Conservation (phyloP, 2,888 invertebrate species). For the Eupithecia pulchellata region DNA sequence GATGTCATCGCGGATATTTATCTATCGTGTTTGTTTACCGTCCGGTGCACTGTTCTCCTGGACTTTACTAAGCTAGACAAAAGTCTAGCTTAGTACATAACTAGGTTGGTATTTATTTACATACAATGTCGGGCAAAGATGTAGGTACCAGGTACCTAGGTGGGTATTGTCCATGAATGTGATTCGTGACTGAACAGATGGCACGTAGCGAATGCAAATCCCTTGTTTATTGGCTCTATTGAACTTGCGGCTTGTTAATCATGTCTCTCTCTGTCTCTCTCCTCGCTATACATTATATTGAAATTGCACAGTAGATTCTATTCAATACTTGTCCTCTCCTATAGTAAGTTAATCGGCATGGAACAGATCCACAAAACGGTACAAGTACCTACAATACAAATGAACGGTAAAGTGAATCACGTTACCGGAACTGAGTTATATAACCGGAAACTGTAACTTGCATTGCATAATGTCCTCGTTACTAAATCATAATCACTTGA, state of each 20-base stretch:
- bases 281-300: neutral
- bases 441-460: slow-evolving; percentile 13
- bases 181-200: slow-evolving; percentile 20
- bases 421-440: neutral
- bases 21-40: neutral
- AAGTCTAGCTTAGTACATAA: no score
- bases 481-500: slow-evolving; percentile 9
- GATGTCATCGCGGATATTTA: no score
- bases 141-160: no score
- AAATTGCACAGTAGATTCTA: slow-evolving; percentile 11
- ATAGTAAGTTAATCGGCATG: no score
- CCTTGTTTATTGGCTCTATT: slow-evolving; percentile 22
- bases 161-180: no score
- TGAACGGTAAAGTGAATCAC: neutral
- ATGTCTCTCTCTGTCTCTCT: slow-evolving; percentile 8
- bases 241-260: neutral
- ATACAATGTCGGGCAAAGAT: no score
- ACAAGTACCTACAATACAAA: no score
- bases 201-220: slow-evolving; percentile 14
- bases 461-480: slow-evolving; percentile 15
- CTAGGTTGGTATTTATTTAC: no score
- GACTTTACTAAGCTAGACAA: no score
- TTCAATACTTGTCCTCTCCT: neutral
- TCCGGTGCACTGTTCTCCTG: no score
- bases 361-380: no score